Evolutionary conservation across 2,113 vertebrate species (phyloP).

Genomic region (Eurypyga helias): DNA sequence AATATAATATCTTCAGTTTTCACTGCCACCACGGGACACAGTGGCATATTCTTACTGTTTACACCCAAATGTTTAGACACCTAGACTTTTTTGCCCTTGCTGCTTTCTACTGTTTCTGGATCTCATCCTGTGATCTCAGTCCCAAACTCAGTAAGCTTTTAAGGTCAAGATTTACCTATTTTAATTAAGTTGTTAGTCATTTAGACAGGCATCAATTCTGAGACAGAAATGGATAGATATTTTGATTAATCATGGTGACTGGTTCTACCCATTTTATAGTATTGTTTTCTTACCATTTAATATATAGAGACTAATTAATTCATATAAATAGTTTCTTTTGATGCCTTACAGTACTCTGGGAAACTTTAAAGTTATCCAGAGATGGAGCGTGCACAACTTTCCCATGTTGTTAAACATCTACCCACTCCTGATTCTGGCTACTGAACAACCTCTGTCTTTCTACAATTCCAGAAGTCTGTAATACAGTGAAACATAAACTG

Average conservation of each 20-base stretch:
- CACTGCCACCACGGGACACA: not conserved
- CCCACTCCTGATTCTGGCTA: not conserved
- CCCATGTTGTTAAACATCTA: not conserved
- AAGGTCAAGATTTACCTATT: not conserved
- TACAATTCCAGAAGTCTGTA: not conserved
- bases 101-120: not conserved
- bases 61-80: not conserved
- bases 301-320: not conserved
- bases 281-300: not conserved
- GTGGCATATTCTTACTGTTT: not conserved
- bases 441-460: not conserved
- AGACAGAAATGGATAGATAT: not conserved
- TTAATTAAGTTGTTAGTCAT: not conserved
- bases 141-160: not conserved
- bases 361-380: not conserved
- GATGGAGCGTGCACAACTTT: no score
- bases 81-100: not conserved
- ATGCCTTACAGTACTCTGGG: not conserved
- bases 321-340: not conserved
- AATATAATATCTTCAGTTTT: not conserved
- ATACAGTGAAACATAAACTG: not conserved
- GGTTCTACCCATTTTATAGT: not conserved
- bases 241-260: not conserved
- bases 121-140: not conserved
- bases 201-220: not conserved